Percentiles rank a stretch among this genome's conserved stretches.
Conservation (phyloP, 2,113 vertebrate genomes). For the Nesospiza acunhae region DNA sequence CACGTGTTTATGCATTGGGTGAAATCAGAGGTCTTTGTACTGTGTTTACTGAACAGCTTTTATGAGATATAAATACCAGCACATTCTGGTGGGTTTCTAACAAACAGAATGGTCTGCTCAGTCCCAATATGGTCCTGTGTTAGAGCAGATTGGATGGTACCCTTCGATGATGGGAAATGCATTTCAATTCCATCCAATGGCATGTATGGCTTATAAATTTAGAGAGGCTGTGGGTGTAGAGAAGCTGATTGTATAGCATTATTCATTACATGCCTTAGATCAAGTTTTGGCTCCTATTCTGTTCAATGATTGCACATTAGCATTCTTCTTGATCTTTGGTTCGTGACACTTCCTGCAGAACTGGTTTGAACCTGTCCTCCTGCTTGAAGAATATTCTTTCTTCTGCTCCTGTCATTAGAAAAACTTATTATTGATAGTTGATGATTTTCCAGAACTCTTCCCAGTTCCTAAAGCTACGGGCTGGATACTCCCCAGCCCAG, state of each 20-base stretch:
- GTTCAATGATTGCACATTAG: conserved; percentile 42
- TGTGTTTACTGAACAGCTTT: conserved; percentile 68
- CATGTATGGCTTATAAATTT: conserved; percentile 8
- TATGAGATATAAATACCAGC: conserved; percentile 60
- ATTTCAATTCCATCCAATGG: conserved; percentile 36
- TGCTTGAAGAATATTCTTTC: conserved; percentile 28
- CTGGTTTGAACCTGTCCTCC: conserved; percentile 40
- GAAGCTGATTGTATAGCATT: conserved; percentile 42
- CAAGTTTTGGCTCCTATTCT: conserved; percentile 56
- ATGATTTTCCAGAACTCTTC: conserved; percentile 36
- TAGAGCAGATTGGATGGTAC: conserved; percentile 48
- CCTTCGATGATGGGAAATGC: background rate
- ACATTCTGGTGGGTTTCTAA: conserved; percentile 43
- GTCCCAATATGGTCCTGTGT: conserved; percentile 53
- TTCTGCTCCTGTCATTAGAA: conserved; percentile 20
- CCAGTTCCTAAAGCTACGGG: background rate
- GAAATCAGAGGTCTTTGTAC: conserved; percentile 50
- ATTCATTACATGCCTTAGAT: conserved; percentile 40
- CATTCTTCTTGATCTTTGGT: conserved; percentile 56
- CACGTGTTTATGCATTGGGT: background rate
- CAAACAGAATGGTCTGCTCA: conserved; percentile 51
- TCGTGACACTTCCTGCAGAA: conserved; percentile 46
- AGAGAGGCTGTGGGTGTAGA: conserved; percentile 39
- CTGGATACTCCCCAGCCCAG: background rate
- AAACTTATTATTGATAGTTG: conserved; percentile 25